Evolutionary conservation across 2,797 vertebrate species (phyloP).

Genomic region (Kryptopterus vitreolus): DNA sequence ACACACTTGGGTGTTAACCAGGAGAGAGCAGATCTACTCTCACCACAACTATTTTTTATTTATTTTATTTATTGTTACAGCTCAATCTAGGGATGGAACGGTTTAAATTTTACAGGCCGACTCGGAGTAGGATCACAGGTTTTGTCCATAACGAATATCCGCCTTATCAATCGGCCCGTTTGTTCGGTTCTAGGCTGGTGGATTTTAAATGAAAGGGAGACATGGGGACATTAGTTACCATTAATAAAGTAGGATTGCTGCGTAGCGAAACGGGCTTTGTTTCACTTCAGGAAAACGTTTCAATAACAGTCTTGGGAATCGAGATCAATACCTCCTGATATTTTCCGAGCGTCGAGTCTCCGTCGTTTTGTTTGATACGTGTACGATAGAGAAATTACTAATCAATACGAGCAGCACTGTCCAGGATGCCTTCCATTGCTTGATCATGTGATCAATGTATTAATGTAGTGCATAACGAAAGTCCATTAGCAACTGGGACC

Average conservation of each 20-base stretch:
- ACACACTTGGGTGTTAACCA: conserved; percentile 69
- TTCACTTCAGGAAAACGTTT: not conserved
- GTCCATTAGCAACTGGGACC: not conserved
- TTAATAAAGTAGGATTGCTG: not conserved
- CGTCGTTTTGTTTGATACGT: too few species aligned
- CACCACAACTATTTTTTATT: conserved; percentile 38
- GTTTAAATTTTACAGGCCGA: not conserved
- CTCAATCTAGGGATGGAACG: not conserved
- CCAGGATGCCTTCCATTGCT: not conserved
- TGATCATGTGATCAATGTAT: not conserved
- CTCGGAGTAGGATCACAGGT: not conserved
- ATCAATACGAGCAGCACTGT: not conserved
- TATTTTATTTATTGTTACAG: conserved; percentile 2
- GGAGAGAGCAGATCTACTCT: conserved; percentile 60
- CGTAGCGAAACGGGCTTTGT: not conserved
- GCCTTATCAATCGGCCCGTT: not conserved
- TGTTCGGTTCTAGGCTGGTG: not conserved
- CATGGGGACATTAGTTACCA: not conserved
- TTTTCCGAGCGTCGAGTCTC: too few species aligned
- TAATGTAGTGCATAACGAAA: not conserved
- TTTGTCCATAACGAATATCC: not conserved
- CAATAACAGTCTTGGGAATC: too few species aligned
- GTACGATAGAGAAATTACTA: not conserved
- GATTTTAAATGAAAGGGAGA: not conserved
- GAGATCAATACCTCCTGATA: not conserved